Percentiles rank a stretch among this genome's conserved stretches.
These are phyloP conservation scores for Coenonympha glycerion DNA, from an alignment of 2,888 invertebrate species.

Conservation along the genomic window DNA sequence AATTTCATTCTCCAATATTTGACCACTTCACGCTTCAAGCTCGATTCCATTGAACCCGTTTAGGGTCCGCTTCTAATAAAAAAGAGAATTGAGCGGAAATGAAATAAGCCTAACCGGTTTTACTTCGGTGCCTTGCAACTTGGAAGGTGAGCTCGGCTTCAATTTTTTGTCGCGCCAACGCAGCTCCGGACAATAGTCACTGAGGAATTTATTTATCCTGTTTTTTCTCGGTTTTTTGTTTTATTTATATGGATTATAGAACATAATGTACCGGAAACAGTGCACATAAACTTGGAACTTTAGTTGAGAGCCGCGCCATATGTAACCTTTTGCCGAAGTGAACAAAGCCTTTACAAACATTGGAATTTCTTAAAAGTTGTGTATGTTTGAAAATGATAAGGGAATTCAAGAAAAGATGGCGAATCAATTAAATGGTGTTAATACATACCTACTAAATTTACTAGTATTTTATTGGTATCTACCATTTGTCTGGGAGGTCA, in stretches of 20 bases:
- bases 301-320: neutral
- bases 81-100: slow-evolving; percentile 73
- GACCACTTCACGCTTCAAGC: slow-evolving; percentile 40
- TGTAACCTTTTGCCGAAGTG: too few relatives aligned
- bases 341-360: too few relatives aligned
- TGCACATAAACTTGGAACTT: slow-evolving; percentile 2
- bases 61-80: slow-evolving; percentile 63
- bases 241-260: slow-evolving; percentile 5
- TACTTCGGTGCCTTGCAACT: slow-evolving; percentile 49
- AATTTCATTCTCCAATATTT: slow-evolving; percentile 32
- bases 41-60: slow-evolving; percentile 60
- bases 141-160: slow-evolving; percentile 33
- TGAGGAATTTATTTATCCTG: slow-evolving; percentile 19
- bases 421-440: too few relatives aligned
- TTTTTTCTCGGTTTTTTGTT: slow-evolving; percentile 11
- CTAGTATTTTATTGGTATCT: too few relatives aligned
- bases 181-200: slow-evolving; percentile 18
- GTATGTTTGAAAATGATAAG: too few relatives aligned
- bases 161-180: slow-evolving; percentile 21
- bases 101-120: slow-evolving; percentile 72
- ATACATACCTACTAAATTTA: too few relatives aligned
- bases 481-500: too few relatives aligned
- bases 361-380: too few relatives aligned
- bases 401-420: too few relatives aligned
- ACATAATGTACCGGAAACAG: slow-evolving; percentile 12